Conservation (phyloP, 2,888 invertebrate species). For the Drosophila stalkeri region DNA sequence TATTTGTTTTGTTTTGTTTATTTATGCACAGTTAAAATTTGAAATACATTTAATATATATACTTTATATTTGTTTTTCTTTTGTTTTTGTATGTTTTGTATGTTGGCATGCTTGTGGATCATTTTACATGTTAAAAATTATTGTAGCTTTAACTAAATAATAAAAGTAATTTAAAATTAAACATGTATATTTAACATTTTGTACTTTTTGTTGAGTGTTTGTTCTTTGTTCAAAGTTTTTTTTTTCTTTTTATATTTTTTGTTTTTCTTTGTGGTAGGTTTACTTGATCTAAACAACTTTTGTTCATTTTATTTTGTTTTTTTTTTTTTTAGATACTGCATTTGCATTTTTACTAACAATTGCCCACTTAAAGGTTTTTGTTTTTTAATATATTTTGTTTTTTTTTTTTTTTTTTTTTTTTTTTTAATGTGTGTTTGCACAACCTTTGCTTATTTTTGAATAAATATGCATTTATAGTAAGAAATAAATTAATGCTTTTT, state of each 20-base stretch:
- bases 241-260: constrained; percentile 10
- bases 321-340: constrained; percentile 36
- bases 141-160: constrained; percentile 72
- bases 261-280: constrained; percentile 55
- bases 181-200: constrained; percentile 82
- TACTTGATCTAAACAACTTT: constrained; percentile 54
- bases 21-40: constrained; percentile 55
- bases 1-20: constrained; percentile 15
- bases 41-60: constrained; percentile 47
- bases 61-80: constrained; percentile 15
- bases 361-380: constrained; percentile 60
- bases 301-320: constrained; percentile 21
- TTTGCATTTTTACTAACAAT: constrained; percentile 62
- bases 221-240: constrained; percentile 61
- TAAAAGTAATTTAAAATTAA: constrained; percentile 76
- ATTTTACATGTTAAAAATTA: constrained; percentile 60
- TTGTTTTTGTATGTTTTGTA: constrained; percentile 29
- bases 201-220: constrained; percentile 80
- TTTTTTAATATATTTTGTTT: constrained; percentile 69
- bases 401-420: constrained; percentile 52
- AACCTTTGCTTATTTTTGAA: constrained; percentile 80
- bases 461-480: constrained; percentile 81
- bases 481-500: constrained; percentile 79
- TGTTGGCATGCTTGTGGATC: constrained; percentile 60
- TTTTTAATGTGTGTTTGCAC: constrained; percentile 78